Evolutionary conservation across 2,888 invertebrate species (phyloP), one percentile per base, ranked within the genome.

Genomic region (Oeneis ivallda): DNA sequence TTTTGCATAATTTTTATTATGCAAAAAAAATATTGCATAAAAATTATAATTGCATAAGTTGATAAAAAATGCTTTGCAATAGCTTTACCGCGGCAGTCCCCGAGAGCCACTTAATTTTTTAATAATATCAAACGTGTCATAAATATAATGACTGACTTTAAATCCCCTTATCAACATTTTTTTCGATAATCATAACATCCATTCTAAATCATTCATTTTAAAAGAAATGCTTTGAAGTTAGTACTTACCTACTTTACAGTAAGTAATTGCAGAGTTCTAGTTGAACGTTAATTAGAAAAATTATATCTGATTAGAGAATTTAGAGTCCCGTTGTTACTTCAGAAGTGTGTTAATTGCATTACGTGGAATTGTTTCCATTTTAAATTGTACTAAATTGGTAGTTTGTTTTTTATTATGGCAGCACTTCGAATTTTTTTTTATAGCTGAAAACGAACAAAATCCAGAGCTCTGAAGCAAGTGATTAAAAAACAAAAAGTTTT

Each of bases 281-380:
- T 54, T 47, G 49, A 59, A 41, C 58, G 59, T 56, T 64, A 67
- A 67, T 61, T 47, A 45, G 50, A 45, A 64, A 45, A 62, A 65
- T 69, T 60, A 65, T 34, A 64, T 53, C 50, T 67, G 43, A 61
- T 67, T 67, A 69, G 56, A 62, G 62, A 47, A 47, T 45, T 67
- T 67, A 69, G 56, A 47, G 52, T 45, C 26, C 50, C 64, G 56
- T 63, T 62, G 15, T 43, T 59, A 39, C 45, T 49, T 26, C 15
- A 15, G 26, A 52, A 62, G 43, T 60, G 59, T 64, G 67, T 47
- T 67, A 64, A 67, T 61, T 64, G 47, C n/a, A 60, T 66, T 66
- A 66, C 26, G 15, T 37, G 8, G 15, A 54, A 60, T 47, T 54
- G 53, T 37, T 37, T 45, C 37, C 47, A 49, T 26, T 13, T 56